Evolutionary conservation across 2,797 vertebrate species (phyloP).

Genomic region (Sparidentex hasta): DNA sequence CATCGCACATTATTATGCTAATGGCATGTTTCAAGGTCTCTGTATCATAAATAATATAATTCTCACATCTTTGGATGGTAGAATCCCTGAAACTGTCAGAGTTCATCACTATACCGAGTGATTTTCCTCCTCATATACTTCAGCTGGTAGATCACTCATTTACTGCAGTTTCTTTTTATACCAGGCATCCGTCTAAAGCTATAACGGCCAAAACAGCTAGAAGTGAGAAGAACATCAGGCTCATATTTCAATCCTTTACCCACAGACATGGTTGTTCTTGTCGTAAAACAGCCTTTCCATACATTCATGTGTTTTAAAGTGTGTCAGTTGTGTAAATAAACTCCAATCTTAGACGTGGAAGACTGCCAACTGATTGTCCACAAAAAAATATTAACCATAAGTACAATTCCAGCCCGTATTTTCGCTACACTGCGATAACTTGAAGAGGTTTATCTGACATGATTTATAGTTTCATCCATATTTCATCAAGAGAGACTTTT

Average conservation of each 20-base stretch:
- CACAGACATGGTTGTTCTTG: conserved; percentile 36
- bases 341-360: conserved; percentile 13
- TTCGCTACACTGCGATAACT: conserved; percentile 11
- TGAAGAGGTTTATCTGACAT: conserved; percentile 45
- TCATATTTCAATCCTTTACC: conserved; percentile 15
- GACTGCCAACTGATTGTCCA: conserved; percentile 12
- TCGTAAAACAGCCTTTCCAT: conserved; percentile 24
- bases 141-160: conserved; percentile 55
- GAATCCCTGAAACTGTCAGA: conserved; percentile 29
- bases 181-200: conserved; percentile 40
- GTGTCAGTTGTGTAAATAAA: conserved; percentile 30
- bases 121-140: conserved; percentile 57
- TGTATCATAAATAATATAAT: conserved; percentile 47
- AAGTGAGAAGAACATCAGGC: conserved; percentile 6
- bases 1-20: conserved; percentile 54
- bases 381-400: conserved; percentile 1
- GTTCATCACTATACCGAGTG: conserved; percentile 50
- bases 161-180: conserved; percentile 31
- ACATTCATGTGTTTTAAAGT: conserved; percentile 2
- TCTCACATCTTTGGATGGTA: conserved; percentile 36
- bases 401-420: conserved; percentile 7
- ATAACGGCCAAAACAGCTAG: conserved; percentile 21
- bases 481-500: conserved; percentile 40
- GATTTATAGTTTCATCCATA: conserved; percentile 58
- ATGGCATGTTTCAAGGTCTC: conserved; percentile 44